phyloP scores from a whole-genome alignment of 2,888 invertebrate genomes.

The Camptogramma bilineatum region DNA sequence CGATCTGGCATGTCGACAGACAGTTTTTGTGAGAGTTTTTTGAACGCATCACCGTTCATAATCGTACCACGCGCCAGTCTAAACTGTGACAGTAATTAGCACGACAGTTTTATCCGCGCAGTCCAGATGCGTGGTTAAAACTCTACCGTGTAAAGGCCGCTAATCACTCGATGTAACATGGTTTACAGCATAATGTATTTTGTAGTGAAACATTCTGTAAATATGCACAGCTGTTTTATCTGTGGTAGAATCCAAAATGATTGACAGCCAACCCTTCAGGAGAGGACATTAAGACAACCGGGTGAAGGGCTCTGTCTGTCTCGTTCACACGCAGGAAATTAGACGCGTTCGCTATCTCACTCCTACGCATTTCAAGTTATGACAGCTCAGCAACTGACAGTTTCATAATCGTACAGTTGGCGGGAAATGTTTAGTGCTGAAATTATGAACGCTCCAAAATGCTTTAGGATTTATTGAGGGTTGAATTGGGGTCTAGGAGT shows the following conservation, averaged over 20 bases:
- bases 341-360: constrained; percentile 35
- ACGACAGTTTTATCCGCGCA: no score
- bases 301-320: constrained; percentile 34
- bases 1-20: no score
- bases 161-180: not conserved
- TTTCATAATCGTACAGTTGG: constrained; percentile 42
- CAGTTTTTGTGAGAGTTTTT: no score
- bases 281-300: constrained; percentile 44
- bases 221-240: constrained; percentile 6
- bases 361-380: constrained; percentile 46
- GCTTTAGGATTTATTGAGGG: constrained; percentile 23
- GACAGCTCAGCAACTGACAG: constrained; percentile 42
- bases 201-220: not conserved
- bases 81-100: no score
- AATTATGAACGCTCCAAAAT: constrained; percentile 31
- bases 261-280: constrained; percentile 40
- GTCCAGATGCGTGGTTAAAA: no score
- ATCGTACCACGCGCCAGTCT: no score
- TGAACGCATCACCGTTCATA: no score
- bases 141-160: no score
- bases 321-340: constrained; percentile 32
- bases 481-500: constrained; percentile 10
- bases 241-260: constrained; percentile 34
- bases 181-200: not conserved
- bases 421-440: constrained; percentile 32